Evolutionary conservation across 2,113 vertebrate genomes (phyloP), one percentile per base, ranked within the genome.

Genomic region (Diadophis punctatus): DNA sequence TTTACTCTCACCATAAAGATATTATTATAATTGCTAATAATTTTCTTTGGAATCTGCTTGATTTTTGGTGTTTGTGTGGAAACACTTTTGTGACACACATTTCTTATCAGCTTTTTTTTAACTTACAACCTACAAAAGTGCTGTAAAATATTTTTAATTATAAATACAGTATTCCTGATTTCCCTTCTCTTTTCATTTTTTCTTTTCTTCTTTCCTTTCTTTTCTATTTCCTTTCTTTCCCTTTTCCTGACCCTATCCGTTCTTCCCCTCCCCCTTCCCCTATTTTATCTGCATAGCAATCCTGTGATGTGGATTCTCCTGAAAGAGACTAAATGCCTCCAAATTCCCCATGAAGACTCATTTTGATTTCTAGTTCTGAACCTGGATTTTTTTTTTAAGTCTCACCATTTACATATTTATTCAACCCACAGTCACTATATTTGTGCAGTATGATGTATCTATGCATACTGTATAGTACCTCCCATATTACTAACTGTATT

Each of bases 401-500:
- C 18, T 80, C 34, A 43, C 7, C 7, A 80, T 80, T 80, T 39
- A 80, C 8, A 43, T 80, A 43, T 80, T 80, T 43, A 43, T 39
- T 43, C 74, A 80, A 39, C 74, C 0, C 74, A 43, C 22, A 39
- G 53, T 92, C 30, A 48, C 52, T 49, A 60, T 48, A 9, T 3
- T 86, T 90, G 53, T 0, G 0, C 9, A 91, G 2, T 5, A 22
- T 2, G 87, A 23, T 0, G 55, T 91, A 51, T 91, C 91, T n/a
- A 22, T 55, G 14, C 93, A 91, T 93, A 93, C 87, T 91, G 0
- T 58, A 60, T 10, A 60, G 25, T 93, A 52, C 22, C 86, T 3
- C 56, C 60, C 9, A 39, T 74, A 93, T 96, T 94, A 96, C 90
- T 95, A 88, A 93, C 52, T 95, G 95, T 91, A 39, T 92, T 95